Percentiles rank a stretch among this genome's conserved stretches.
Evolutionary conservation across 2,113 vertebrate species (phyloP).

Genomic region (Uria lomvia): DNA sequence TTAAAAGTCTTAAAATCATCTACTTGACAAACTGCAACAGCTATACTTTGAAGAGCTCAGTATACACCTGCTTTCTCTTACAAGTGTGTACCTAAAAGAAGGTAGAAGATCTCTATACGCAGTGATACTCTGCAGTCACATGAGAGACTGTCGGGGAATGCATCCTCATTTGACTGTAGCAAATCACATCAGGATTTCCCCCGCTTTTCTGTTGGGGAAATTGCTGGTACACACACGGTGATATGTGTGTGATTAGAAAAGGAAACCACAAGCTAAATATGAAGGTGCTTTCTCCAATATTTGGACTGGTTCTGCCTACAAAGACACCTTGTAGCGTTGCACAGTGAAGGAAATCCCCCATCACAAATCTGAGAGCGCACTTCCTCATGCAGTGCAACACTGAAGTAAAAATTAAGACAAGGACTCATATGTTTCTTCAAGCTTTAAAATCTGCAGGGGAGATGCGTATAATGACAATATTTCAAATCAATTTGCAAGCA

Average conservation of each 20-base stretch:
- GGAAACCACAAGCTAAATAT: neutral
- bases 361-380: neutral
- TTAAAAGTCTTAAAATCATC: neutral
- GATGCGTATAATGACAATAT: neutral
- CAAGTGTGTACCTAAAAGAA: neutral
- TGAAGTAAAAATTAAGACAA: neutral
- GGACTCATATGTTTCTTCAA: neutral
- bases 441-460: neutral
- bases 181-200: neutral
- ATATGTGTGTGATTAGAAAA: neutral
- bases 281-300: neutral
- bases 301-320: neutral
- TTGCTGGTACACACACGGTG: neutral
- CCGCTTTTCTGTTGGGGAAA: neutral
- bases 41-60: neutral
- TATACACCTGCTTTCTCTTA: neutral
- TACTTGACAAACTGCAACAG: neutral
- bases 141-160: neutral
- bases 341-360: neutral
- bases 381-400: neutral
- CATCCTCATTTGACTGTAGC: neutral
- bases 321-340: neutral
- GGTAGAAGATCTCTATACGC: neutral
- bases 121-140: neutral
- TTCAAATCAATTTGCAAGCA: neutral